Evolutionary conservation across 2,113 vertebrate species (phyloP), one percentile per base, ranked within the genome.

Genomic region (Picathartes gymnocephalus): DNA sequence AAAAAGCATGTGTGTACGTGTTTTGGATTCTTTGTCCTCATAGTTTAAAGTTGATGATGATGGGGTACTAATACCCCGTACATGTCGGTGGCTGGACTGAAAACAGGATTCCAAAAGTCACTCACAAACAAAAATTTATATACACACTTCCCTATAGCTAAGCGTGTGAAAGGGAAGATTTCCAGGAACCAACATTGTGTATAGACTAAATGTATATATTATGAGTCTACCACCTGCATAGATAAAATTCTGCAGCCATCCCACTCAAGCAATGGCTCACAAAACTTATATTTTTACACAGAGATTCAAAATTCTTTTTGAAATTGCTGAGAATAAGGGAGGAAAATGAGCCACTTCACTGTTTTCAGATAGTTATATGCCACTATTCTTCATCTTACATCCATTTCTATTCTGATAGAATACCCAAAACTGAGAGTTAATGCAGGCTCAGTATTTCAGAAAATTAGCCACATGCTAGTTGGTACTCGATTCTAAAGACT

Each of bases 1-100:
- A 30, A 42, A 70, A 82, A 40, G 1, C 1, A 0, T 25, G 6
- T 15, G 4, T 53, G 2, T 33, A 9, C 2, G 0, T 42, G 7
- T 53, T 6, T 31, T n/a, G n/a, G n/a, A n/a, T n/a, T n/a, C n/a
- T n/a, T n/a, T n/a, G n/a, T n/a, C n/a, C n/a, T n/a, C n/a, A n/a
- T n/a, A n/a, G n/a, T n/a, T n/a, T n/a, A n/a, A n/a, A n/a, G n/a
- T n/a, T n/a, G n/a, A n/a, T n/a, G n/a, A n/a, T n/a, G n/a, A n/a
- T n/a, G n/a, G n/a, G n/a, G n/a, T n/a, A n/a, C n/a, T n/a, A n/a
- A n/a, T n/a, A n/a, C n/a, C n/a, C n/a, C n/a, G 13, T 47, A 7
- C 40, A 6, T 16, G 6, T 66, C 6, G 11, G 17, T 54, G n/a
- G 7, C 7, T 77, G 28, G 33, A 66, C 19, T 58, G 78, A 65